Base-by-base conservation (phyloP, 1,140 invertebrate species). In the Lutraria rhynchaena region DNA sequence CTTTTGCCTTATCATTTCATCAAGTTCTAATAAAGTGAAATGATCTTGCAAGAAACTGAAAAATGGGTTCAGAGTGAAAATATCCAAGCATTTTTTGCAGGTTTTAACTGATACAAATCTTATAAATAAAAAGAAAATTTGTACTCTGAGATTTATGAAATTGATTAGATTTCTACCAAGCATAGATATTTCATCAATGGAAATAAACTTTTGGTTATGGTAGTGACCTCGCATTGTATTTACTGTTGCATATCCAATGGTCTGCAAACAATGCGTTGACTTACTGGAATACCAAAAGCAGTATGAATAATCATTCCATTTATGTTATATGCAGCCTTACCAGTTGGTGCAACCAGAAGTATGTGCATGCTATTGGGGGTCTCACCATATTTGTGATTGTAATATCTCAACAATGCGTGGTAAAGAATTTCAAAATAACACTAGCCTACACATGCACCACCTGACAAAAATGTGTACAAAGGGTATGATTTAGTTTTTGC, bases 151-250 rank as follows among this genome's bases (percentile, higher is more conserved):
- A n/a, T n/a, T n/a, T n/a, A n/a, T n/a, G n/a, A n/a, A n/a, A n/a
- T n/a, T n/a, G n/a, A n/a, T n/a, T n/a, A n/a, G n/a, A 27, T 37
- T 61, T 15, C 49, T 49, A 9, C 86, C 86, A 73, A 87, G 76
- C 85, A 86, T 86, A 1, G 85, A 86, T 29, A 86, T 82, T 78
- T 86, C 85, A 81, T 86, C 82, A 49, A 86, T 86, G 19, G 85
- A 65, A n/a, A 86, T 27, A 19, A 86, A 35, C 69, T 86, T 74
- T 46, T 80, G 29, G 22, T 24, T 3, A 37, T 57, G 60, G 51
- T 73, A 44, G 37, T 67, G n/a, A 2, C 17, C 61, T 31, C 71
- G 29, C n/a, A 82, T 41, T 49, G 71, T 86, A 41, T 86, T 86
- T 0, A 84, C 35, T 58, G 37, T 17, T 46, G 46, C 44, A 35